Conservation (phyloP, 1,140 invertebrate species). For the Camponotus vicinus region DNA sequence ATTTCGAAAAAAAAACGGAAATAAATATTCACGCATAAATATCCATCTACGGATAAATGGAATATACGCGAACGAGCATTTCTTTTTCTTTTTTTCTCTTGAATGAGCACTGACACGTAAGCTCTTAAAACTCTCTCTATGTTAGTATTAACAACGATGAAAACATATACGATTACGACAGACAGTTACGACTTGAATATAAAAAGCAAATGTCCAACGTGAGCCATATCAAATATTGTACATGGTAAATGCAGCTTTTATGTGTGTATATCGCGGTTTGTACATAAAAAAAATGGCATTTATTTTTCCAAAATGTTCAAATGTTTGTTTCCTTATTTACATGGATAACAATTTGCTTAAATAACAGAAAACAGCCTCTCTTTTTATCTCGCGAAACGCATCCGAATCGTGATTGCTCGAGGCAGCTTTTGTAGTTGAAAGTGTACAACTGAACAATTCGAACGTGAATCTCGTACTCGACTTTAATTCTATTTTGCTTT, state of each 20-base stretch:
- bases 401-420: neutral
- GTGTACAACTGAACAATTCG: neutral
- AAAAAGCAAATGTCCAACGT: conserved; percentile 5
- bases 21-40: conserved; percentile 2
- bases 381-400: neutral
- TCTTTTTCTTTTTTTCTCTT: conserved; percentile 2
- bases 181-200: conserved; percentile 20
- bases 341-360: conserved; percentile 27
- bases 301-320: neutral
- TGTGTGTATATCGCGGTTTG: neutral
- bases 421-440: neutral
- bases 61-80: neutral
- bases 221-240: neutral
- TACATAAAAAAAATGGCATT: too few species aligned
- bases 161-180: neutral
- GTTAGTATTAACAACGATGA: neutral
- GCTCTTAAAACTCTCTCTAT: conserved; percentile 9
- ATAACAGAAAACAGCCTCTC: neutral
- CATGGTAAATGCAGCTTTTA: neutral
- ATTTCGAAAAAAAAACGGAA: neutral
- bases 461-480: neutral
- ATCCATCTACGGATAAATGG: neutral
- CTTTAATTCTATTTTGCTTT: neutral
- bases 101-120: conserved; percentile 11
- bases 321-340: neutral